Evolutionary conservation across 1,140 invertebrate genomes (phyloP), one percentile per base, ranked within the genome.

Genomic region (Drepana arcuata): DNA sequence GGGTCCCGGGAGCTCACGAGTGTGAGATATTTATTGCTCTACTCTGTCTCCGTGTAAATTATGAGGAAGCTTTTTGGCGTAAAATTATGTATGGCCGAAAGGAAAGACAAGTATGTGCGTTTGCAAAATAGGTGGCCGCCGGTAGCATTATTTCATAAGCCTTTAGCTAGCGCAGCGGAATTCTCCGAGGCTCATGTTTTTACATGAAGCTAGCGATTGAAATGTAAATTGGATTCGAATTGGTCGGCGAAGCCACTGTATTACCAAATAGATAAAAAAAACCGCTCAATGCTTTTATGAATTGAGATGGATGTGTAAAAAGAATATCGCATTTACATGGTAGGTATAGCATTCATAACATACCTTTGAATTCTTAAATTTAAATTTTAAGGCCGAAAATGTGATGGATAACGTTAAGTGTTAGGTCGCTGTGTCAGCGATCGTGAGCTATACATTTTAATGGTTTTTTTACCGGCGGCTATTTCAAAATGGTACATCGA

Each of bases 181-280:
- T 48, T 39, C 48, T 25, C 28, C 32, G 48, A 35, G 33, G 36
- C 59, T 72, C 65, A 69, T 74, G 70, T 74, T 67, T 69, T 69
- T 67, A 63, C 67, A 71, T 69, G 65, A 71, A 61, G 43, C 62
- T 32, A 33, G 34, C 67, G 58, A 74, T 74, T 74, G 62, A 74
- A 65, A 74, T 71, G 67, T 69, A 74, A 69, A 74, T 71, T 69
- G 58, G 54, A 56, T 65, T 60, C 47, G 57, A 67, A 71, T 58
- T 67, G 60, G 62, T 62, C 60, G 51, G 48, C 54, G 61, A 61
- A 61, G 51, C 54, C 57, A 63, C 50, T 48, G 55, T 62, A 63
- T 60, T 63, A 58, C 38, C 47, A 58, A 63, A 65, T 54, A 51
- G 40, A 52, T 40, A 25, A 48, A 43, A 35, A 46, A 54, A 63